Base-by-base conservation (phyloP, 2,797 vertebrate genomes). In the Tolypeutes matacus region DNA sequence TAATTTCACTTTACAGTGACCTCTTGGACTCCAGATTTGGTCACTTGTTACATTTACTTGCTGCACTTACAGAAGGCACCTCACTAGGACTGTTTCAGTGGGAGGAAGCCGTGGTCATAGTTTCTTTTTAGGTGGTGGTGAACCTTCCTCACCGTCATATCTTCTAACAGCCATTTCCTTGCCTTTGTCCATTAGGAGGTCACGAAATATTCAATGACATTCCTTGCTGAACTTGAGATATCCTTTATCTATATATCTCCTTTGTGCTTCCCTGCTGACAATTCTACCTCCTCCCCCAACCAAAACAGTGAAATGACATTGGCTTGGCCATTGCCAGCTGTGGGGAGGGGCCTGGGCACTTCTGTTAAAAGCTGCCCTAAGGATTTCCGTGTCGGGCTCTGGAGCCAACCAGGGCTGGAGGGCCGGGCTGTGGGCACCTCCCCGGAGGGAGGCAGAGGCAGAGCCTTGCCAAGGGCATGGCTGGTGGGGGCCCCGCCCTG, bases 171-270 rank as follows among this genome's bases (percentile, higher is more conserved):
- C 3, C 2, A 3, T 23, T 67, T 64, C 72, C 18, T 88, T 83
- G 94, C 81, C 53, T n/a, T 10, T 34, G 23, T 86, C 70, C 93
- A 76, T 88, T 76, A 93, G 65, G 60, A 58, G 76, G 36, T 69
- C 89, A 60, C 78, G 94, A 94, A 86, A 91, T 83, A 94, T 25
- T 89, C 78, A 84, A 0, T 67, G 5, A 31, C 0, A 1, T 69
- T 31, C 80, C 80, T 49, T 29, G 34, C 49, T 73, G 93, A 89
- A 77, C 91, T 51, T 31, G 87, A 94, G 80, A 65, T 77, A 2
- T 5, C 86, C 89, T 89, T 64, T 17, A 12, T 31, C 29, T 31
- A 0, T 29, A 0, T 11, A 0, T 60, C 42, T 69, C 17, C 58
- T 34, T 70, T 29, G 17, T 15, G 36, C 18, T 0, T n/a, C n/a